Base-by-base conservation (phyloP, 2,888 invertebrate species). In the Tenthredo mesomela region DNA sequence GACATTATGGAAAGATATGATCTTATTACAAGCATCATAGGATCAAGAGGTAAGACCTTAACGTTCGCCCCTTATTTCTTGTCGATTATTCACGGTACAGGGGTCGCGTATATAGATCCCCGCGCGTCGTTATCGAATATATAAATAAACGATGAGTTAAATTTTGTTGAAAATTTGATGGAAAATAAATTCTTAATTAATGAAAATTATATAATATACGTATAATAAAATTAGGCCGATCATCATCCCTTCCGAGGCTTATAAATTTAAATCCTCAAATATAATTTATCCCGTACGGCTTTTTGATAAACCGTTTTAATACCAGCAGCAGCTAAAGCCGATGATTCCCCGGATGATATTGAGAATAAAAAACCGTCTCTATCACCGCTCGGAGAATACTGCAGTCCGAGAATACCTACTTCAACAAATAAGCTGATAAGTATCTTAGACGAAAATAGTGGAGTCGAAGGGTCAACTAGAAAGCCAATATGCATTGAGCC, bases 391-490 rank as follows among this genome's bases (percentile, higher is more conserved):
- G 50, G 58, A 37, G 50, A 80, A 80, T 18, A 10, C 43, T 54
- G 77, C 40, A 80, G 58, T 61, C 80, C 80, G 25, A 61, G 50
- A 25, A 80, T 58, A 61, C n/a, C 58, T 1, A 21, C 80, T 37
- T 85, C 85, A 61, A 78, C 86, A 54, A 87, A 89, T 85, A 88
- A 89, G 86, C 87, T 89, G 85, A 89, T 90, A 77, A 89, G 89
- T 47, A 88, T 90, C 84, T 86, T 91, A 43, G 90, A 87, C n/a
- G 90, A 91, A 86, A 89, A 87, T 54, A 88, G 85, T 71, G 86
- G 37, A 88, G 87, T 50, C 65, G 85, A 75, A 73, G 47, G 50
- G 65, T 85, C 47, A 75, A 84, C 15, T 47, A 87, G 87, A 84
- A 92, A 88, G 84, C 88, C 88, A 40, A 88, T 90, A 65, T 87